Evolutionary conservation across 1,140 invertebrate genomes (phyloP).

Genomic region (Saccostrea cuccullata): DNA sequence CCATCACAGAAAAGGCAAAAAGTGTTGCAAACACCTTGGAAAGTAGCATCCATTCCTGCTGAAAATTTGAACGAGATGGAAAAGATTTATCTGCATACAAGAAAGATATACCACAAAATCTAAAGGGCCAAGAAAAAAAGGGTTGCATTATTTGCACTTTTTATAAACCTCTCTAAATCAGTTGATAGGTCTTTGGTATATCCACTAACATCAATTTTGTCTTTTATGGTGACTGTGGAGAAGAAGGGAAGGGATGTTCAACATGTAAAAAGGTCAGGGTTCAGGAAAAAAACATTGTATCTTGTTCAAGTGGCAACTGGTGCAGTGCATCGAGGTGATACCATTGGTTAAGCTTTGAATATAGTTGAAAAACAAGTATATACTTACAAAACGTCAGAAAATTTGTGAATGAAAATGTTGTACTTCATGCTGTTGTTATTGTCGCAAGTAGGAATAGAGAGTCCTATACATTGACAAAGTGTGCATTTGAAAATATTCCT

Average conservation of each 20-base stretch:
- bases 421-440: conserved; percentile 38
- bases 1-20: not conserved
- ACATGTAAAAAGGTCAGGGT: not conserved
- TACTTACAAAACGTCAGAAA: no score
- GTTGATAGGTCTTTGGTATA: not conserved
- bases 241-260: not conserved
- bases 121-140: not conserved
- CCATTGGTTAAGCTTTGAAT: conserved; percentile 22
- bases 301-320: conserved; percentile 45
- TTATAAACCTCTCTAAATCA: not conserved
- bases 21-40: not conserved
- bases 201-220: conserved; percentile 9
- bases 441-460: not conserved
- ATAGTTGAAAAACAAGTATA: conserved; percentile 20
- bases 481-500: conserved; percentile 18
- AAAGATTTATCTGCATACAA: not conserved
- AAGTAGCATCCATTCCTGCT: not conserved
- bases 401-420: conserved; percentile 1
- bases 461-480: not conserved
- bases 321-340: conserved; percentile 26
- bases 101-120: not conserved
- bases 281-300: conserved; percentile 27
- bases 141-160: not conserved
- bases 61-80: not conserved
- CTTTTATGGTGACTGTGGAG: not conserved